phyloP scores from a whole-genome alignment of 2,797 vertebrate genomes.

The Coregonus suidteri region DNA sequence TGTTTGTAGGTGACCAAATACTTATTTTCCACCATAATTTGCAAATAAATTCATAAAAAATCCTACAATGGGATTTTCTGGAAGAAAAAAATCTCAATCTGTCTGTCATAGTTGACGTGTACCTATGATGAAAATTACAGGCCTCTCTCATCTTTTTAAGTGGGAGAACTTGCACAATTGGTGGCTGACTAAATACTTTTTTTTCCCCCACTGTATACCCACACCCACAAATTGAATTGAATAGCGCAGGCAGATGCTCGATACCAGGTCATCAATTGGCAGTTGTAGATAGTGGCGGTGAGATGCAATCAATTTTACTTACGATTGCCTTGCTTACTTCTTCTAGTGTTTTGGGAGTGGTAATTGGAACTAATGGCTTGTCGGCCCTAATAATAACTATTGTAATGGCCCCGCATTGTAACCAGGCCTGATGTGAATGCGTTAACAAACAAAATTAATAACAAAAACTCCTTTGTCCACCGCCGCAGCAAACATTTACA shows the following conservation, averaged over 20 bases:
- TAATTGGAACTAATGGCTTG: conserved; percentile 79
- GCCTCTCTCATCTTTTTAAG: too few relatives aligned
- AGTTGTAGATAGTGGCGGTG: conserved; percentile 48
- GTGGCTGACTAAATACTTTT: too few relatives aligned
- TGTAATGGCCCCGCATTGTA: conserved; percentile 56
- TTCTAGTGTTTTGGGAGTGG: conserved; percentile 57
- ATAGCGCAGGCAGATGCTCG: conserved; percentile 23
- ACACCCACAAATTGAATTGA: conserved; percentile 20
- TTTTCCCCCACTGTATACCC: not conserved
- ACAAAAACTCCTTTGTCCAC: not conserved
- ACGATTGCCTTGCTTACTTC: conserved; percentile 61
- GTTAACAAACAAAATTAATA: too few relatives aligned
- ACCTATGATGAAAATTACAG: too few relatives aligned
- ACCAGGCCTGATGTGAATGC: conserved; percentile 45
- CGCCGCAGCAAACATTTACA: conserved; percentile 27
- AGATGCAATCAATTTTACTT: conserved; percentile 77
- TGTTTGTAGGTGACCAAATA: too few relatives aligned
- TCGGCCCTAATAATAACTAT: conserved; percentile 68
- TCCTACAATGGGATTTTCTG: too few relatives aligned
- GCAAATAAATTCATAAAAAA: too few relatives aligned
- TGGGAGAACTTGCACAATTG: too few relatives aligned
- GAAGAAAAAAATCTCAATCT: too few relatives aligned
- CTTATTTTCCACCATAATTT: too few relatives aligned
- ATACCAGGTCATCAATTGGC: conserved; percentile 61
- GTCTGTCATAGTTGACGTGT: too few relatives aligned